These are phyloP conservation scores for Tachystola acroxantha DNA, from an alignment of 2,888 invertebrate species.

Conservation along the genomic window DNA sequence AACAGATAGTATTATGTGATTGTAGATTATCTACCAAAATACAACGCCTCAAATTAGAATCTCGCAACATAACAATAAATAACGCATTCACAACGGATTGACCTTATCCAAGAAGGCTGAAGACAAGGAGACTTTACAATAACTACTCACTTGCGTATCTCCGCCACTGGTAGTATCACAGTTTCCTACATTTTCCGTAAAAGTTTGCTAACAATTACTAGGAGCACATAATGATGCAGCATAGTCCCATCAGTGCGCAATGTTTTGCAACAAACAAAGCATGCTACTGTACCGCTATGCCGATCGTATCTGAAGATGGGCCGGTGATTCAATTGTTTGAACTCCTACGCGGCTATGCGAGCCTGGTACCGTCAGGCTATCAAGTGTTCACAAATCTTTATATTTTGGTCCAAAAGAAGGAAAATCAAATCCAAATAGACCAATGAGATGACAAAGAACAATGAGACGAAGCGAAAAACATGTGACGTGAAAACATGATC, in stretches of 20 bases:
- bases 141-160: background rate
- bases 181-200: background rate
- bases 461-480: too few species aligned
- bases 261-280: constrained; percentile 35
- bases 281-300: constrained; percentile 30
- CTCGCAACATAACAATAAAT: too few species aligned
- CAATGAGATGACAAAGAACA: too few species aligned
- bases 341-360: constrained; percentile 38
- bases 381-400: background rate
- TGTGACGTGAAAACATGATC: too few species aligned
- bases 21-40: too few species aligned
- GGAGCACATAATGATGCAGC: background rate
- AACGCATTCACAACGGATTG: too few species aligned
- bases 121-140: too few species aligned
- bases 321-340: constrained; percentile 18
- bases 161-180: background rate
- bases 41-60: too few species aligned
- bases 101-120: too few species aligned
- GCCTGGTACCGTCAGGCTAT: constrained; percentile 32
- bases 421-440: too few species aligned
- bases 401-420: too few species aligned
- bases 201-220: background rate
- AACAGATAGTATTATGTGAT: too few species aligned
- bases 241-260: background rate
- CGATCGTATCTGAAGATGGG: constrained; percentile 22